phyloP scores from a whole-genome alignment of 2,888 invertebrate genomes.

The Ceramica pisi region DNA sequence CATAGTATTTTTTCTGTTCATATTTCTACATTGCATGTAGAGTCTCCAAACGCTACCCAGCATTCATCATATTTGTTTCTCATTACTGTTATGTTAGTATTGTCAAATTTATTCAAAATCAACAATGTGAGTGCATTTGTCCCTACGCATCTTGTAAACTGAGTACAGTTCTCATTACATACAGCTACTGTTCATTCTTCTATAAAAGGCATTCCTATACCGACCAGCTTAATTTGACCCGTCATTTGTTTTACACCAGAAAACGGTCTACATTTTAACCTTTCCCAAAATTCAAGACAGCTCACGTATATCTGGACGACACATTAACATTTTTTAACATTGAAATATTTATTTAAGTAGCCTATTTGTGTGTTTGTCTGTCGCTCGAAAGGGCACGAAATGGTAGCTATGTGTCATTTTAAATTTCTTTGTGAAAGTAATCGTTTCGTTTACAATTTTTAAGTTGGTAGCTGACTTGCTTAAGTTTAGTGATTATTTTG shows the following conservation, averaged over 20 bases:
- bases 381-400: slow-evolving; percentile 75
- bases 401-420: slow-evolving; percentile 74
- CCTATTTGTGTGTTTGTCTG: slow-evolving; percentile 81
- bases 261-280: slow-evolving; percentile 33
- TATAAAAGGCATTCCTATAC: slow-evolving; percentile 60
- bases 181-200: slow-evolving; percentile 65
- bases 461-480: slow-evolving; percentile 54
- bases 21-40: neutral
- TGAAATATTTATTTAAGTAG: slow-evolving; percentile 85
- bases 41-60: slow-evolving; percentile 3
- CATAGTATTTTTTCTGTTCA: fast-evolving
- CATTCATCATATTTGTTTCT: slow-evolving; percentile 38
- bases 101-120: slow-evolving; percentile 64
- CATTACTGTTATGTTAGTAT: slow-evolving; percentile 38
- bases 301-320: slow-evolving; percentile 56
- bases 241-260: slow-evolving; percentile 26
- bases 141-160: slow-evolving; percentile 58
- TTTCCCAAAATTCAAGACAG: slow-evolving; percentile 47
- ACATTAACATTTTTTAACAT: slow-evolving; percentile 78
- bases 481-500: slow-evolving; percentile 47
- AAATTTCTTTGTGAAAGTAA: slow-evolving; percentile 68
- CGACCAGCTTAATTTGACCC: slow-evolving; percentile 50
- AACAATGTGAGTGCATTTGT: slow-evolving; percentile 60
- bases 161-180: slow-evolving; percentile 60
- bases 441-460: slow-evolving; percentile 56